These are phyloP conservation scores for Heterohyrax brucei DNA, from an alignment of 2,797 vertebrate genomes.

Conservation along the genomic window DNA sequence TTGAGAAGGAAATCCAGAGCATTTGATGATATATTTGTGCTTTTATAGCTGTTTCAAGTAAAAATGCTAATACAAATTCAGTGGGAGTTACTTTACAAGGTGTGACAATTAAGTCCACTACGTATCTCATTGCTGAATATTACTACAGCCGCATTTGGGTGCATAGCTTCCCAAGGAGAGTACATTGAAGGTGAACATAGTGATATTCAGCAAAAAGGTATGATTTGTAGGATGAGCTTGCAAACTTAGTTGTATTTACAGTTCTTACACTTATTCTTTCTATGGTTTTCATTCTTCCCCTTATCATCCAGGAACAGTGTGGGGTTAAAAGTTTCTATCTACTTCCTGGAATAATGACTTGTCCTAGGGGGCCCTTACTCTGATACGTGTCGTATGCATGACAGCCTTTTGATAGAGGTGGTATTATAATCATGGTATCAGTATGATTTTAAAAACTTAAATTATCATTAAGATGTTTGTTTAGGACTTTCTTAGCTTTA, in stretches of 20 bases:
- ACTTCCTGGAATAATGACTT: not conserved
- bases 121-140: too few species aligned
- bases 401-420: not conserved
- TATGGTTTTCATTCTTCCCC: not conserved
- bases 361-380: not conserved
- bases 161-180: too few species aligned
- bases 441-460: not conserved
- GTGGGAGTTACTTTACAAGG: not conserved
- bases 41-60: not conserved
- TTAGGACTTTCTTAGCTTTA: not conserved
- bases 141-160: too few species aligned
- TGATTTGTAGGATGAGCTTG: too few species aligned
- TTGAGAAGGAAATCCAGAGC: not conserved
- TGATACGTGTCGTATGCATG: not conserved
- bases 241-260: not conserved
- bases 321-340: not conserved
- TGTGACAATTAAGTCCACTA: too few species aligned
- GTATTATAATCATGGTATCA: not conserved
- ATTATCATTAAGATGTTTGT: not conserved
- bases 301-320: not conserved
- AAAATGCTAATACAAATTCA: not conserved
- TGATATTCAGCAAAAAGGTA: too few species aligned
- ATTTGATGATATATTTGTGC: not conserved
- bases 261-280: not conserved
- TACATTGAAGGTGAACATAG: too few species aligned